A percentile compares a stretch with the other conserved stretches of the same genome.
These are phyloP conservation scores for Cyprinodon brontotheroides DNA, from an alignment of 2,113 vertebrate genomes.

Conservation along the genomic window DNA sequence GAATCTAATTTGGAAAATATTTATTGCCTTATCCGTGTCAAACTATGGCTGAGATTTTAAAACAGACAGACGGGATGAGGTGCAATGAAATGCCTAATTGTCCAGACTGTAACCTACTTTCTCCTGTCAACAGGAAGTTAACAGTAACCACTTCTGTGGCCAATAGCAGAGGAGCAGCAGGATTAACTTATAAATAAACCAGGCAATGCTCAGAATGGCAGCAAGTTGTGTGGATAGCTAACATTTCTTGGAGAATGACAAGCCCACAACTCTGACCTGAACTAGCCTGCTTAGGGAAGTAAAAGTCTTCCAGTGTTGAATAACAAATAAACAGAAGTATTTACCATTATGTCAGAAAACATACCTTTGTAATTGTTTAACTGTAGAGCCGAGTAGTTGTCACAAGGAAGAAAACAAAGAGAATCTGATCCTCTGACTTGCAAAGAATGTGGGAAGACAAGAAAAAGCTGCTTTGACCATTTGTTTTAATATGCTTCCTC, in stretches of 20 bases:
- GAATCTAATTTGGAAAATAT: neutral
- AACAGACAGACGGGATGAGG: neutral
- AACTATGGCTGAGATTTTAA: neutral
- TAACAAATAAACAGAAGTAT: no score
- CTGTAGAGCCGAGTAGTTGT: no score
- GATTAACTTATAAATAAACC: conserved; percentile 52
- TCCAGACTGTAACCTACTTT: conserved; percentile 25
- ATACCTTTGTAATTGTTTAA: no score
- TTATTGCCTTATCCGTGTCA: neutral
- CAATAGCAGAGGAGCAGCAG: conserved; percentile 9
- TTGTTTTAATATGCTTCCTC: neutral
- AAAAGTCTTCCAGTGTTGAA: no score
- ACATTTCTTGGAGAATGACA: no score
- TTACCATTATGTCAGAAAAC: no score
- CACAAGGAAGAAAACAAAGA: no score
- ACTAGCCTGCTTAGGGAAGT: no score
- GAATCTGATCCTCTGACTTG: no score
- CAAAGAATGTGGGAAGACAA: no score
- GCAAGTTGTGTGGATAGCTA: neutral
- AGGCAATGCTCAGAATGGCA: neutral
- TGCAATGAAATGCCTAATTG: neutral
- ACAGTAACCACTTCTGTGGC: conserved; percentile 3
- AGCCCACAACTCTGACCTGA: no score
- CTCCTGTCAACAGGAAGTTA: conserved; percentile 40
- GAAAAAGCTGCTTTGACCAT: no score